Conservation (phyloP, 2,797 vertebrate genomes). For the Valencia hispanica region DNA sequence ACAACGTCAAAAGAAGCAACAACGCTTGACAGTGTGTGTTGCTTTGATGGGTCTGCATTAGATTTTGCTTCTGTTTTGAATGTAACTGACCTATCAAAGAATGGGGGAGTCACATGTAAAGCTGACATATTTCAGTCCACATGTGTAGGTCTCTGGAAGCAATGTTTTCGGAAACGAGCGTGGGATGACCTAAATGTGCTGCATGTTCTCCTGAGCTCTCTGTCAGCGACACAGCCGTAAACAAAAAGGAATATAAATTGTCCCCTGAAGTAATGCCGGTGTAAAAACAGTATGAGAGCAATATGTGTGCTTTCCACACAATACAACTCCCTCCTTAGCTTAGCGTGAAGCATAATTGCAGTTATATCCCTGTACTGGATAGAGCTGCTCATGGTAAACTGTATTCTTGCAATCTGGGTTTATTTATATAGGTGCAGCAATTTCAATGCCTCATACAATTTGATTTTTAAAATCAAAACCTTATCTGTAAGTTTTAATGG, state of each 20-base stretch:
- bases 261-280: conserved; percentile 20
- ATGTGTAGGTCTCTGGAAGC: conserved; percentile 13
- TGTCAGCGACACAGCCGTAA: conserved; percentile 17
- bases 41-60: conserved; percentile 8
- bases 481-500: conserved; percentile 1
- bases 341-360: background rate
- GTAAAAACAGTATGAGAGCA: conserved; percentile 16
- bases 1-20: background rate
- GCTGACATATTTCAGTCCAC: conserved; percentile 14
- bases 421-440: background rate
- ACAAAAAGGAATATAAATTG: conserved; percentile 30
- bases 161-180: conserved; percentile 18
- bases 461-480: background rate
- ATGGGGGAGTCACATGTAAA: conserved; percentile 7
- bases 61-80: conserved; percentile 9
- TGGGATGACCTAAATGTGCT: conserved; percentile 26
- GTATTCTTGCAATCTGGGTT: background rate
- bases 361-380: background rate
- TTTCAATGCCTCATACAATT: background rate
- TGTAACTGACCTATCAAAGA: background rate
- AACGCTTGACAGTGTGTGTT: conserved; percentile 6
- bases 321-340: background rate
- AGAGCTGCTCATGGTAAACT: conserved; percentile 2
- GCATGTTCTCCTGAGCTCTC: conserved; percentile 26
- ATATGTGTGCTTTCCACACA: conserved; percentile 3